Evolutionary conservation across 2,797 vertebrate species (phyloP).

Genomic region (Serranus cabrilla): DNA sequence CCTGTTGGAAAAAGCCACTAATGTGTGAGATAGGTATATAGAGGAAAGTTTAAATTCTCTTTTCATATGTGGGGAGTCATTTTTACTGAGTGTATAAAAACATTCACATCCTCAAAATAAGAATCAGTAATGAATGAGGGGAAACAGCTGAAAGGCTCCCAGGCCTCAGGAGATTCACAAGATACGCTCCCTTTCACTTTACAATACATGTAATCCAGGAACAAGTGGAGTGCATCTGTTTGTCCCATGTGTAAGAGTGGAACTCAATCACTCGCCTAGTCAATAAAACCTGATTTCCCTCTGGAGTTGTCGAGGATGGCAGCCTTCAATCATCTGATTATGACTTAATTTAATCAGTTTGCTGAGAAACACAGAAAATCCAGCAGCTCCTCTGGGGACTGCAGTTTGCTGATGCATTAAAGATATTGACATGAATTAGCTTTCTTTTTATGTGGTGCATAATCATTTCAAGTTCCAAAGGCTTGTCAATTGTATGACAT

Average conservation of each 20-base stretch:
- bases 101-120: conserved; percentile 5
- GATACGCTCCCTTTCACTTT: conserved; percentile 53
- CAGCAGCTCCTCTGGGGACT: conserved; percentile 29
- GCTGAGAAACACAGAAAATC: conserved; percentile 33
- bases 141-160: conserved; percentile 24
- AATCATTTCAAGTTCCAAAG: conserved; percentile 33
- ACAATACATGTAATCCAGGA: conserved; percentile 63
- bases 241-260: conserved; percentile 54
- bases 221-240: conserved; percentile 62
- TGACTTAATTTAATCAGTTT: conserved; percentile 71
- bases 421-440: conserved; percentile 41
- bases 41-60: neutral
- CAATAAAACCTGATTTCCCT: conserved; percentile 75
- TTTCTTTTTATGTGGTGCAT: conserved; percentile 24
- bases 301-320: conserved; percentile 63
- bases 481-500: conserved; percentile 17
- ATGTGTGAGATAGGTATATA: conserved; percentile 5
- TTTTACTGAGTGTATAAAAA: conserved; percentile 3
- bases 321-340: conserved; percentile 74
- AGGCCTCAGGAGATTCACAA: conserved; percentile 32
- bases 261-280: conserved; percentile 58
- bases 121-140: conserved; percentile 24
- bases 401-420: conserved; percentile 49
- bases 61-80: neutral
- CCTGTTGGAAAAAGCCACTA: conserved; percentile 15